These are phyloP conservation scores for Diploscapter pachys DNA, from an alignment of 1,140 invertebrate genomes.

Conservation along the genomic window DNA sequence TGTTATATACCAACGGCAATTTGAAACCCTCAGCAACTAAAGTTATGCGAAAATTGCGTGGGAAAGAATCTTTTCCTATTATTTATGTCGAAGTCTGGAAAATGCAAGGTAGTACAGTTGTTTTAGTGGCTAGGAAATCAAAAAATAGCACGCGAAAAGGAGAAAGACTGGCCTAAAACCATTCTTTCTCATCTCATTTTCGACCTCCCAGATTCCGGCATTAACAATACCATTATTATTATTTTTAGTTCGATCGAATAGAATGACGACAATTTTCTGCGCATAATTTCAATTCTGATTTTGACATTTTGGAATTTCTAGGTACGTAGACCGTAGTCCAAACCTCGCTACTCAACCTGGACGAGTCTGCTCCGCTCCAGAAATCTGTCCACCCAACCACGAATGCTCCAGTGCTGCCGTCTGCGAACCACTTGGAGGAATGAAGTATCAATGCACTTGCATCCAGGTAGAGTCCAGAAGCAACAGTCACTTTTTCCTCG, in stretches of 20 bases:
- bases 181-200: too few relatives aligned
- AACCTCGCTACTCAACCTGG: slow-evolving; percentile 55
- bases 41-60: too few relatives aligned
- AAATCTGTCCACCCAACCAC: slow-evolving; percentile 56
- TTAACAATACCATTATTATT: background rate
- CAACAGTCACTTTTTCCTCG: too few relatives aligned
- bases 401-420: slow-evolving; percentile 56
- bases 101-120: too few relatives aligned
- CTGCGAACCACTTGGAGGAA: slow-evolving; percentile 55
- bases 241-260: background rate
- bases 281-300: background rate
- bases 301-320: too few relatives aligned
- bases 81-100: too few relatives aligned
- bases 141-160: too few relatives aligned
- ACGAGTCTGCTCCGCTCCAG: slow-evolving; percentile 46
- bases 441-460: slow-evolving; percentile 54
- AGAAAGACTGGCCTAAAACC: too few relatives aligned
- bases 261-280: background rate
- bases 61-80: too few relatives aligned
- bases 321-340: slow-evolving; percentile 52
- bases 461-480: slow-evolving; percentile 38
- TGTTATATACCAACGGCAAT: slow-evolving; percentile 5
- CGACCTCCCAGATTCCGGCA: background rate
- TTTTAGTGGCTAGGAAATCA: too few relatives aligned
- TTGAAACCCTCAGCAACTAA: too few relatives aligned